Evolutionary conservation across 2,113 vertebrate genomes (phyloP).

Genomic region (Procavia capensis): DNA sequence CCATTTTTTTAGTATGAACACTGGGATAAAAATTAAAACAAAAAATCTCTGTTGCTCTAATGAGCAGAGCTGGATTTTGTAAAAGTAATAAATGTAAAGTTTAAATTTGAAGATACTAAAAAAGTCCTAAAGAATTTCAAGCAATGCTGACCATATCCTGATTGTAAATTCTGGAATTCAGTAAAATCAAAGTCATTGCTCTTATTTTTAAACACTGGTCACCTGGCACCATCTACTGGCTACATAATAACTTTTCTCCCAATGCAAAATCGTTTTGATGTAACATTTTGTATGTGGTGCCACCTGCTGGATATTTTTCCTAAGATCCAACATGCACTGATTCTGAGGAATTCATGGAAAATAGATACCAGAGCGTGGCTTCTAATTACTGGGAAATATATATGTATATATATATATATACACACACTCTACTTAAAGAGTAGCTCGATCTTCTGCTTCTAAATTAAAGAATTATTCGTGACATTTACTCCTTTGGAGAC

Average conservation of each 20-base stretch:
- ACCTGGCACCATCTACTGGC: conserved; percentile 63
- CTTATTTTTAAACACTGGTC: conserved; percentile 30
- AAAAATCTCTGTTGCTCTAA: not conserved
- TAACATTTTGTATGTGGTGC: conserved; percentile 44
- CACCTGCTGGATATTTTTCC: conserved; percentile 60
- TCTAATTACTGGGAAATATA: not conserved
- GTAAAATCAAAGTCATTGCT: not conserved
- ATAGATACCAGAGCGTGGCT: not conserved
- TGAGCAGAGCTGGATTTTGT: not conserved
- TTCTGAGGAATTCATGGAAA: not conserved
- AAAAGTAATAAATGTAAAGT: conserved; percentile 7
- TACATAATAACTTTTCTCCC: not conserved
- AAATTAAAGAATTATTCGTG: not conserved
- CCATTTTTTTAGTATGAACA: not conserved
- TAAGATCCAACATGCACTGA: not conserved
- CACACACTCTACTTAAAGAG: not conserved
- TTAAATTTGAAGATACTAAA: not conserved
- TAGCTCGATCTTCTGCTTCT: not conserved
- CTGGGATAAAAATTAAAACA: not conserved
- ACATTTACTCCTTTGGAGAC: not conserved
- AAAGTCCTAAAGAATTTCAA: not conserved
- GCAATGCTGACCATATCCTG: not conserved
- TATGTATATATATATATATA: no score
- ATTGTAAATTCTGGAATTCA: not conserved
- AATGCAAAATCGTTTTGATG: not conserved